Base-by-base conservation (phyloP, 2,113 vertebrate genomes). In the Anguilla rostrata region DNA sequence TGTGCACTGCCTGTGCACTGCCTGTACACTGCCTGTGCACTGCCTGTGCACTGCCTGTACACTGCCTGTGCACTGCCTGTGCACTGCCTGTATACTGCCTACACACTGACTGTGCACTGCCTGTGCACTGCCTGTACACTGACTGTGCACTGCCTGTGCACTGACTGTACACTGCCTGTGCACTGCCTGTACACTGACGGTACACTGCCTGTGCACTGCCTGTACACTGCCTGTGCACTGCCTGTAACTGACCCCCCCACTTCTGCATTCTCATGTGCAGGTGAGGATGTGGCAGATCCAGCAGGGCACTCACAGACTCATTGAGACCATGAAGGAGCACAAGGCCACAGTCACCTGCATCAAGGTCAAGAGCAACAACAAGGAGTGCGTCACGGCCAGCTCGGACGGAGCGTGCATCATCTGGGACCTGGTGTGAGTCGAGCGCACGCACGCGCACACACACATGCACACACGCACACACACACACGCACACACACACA, bases 391-490 rank as follows among this genome's bases (percentile, higher is more conserved):
- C 88, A 96, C 94, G 0, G 94, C 96, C 92, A 97, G 97, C 93
- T 93, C 94, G 0, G 97, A 97, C 0, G 97, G 97, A 1, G 93
- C 95, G 0, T 98, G 98, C 91, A 95, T 98, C 93, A 94, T 97
- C 89, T 98, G 97, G 98, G 97, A 98, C 91, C 86, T 98, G 0
- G 92, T 94, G 98, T 99, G 91, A 95, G 97, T 96, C 86, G 5
- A 85, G 20, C 78, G 39, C 2, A 78, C 43, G 40, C 85, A 87
- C 34, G 1, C 34, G 1, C 34, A 34, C 34, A 34, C 34, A 34
- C 34, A 34, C 34, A 34, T 1, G 1, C 0, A 34, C 34, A 34
- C 34, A 1, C 34, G 1, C 34, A 34, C 34, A 34, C 34, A 1
- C 34, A 34, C 34, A 34, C 34, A 1, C 34, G 1, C 34, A 34